Evolutionary conservation across 2,888 invertebrate genomes (phyloP).

Genomic region (Sussaba pulchella): DNA sequence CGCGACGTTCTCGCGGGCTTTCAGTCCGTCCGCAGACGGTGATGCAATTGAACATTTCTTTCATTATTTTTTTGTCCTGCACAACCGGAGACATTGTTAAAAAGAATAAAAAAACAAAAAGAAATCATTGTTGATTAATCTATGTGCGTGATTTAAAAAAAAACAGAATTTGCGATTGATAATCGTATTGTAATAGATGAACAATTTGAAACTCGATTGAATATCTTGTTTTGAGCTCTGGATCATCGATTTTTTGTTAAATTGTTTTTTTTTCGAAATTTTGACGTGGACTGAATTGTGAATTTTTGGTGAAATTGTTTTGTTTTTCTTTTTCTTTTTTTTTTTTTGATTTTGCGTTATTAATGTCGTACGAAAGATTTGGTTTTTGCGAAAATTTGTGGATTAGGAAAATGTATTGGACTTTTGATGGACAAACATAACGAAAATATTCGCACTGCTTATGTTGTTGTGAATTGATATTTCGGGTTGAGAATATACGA

Average conservation of each 20-base stretch:
- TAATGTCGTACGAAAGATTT: background rate
- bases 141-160: background rate
- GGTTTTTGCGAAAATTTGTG: background rate
- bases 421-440: background rate
- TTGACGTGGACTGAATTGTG: background rate
- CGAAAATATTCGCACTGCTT: background rate
- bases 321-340: no score
- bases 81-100: background rate
- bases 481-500: background rate
- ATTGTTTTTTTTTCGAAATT: background rate
- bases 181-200: background rate
- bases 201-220: background rate
- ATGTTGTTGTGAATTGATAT: background rate
- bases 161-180: background rate
- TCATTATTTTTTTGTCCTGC: background rate
- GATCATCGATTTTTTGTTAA: no score
- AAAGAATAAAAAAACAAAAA: conserved; percentile 4
- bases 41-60: background rate
- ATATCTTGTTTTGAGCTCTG: background rate
- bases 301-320: background rate
- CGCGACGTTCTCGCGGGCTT: conserved; percentile 68
- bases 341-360: background rate
- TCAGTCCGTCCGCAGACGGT: conserved; percentile 73
- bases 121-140: no score
- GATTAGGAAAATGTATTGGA: background rate